A percentile compares a stretch with the other conserved stretches of the same genome.
phyloP scores from a whole-genome alignment of 1,140 invertebrate species.

The Drosophila serrata region DNA sequence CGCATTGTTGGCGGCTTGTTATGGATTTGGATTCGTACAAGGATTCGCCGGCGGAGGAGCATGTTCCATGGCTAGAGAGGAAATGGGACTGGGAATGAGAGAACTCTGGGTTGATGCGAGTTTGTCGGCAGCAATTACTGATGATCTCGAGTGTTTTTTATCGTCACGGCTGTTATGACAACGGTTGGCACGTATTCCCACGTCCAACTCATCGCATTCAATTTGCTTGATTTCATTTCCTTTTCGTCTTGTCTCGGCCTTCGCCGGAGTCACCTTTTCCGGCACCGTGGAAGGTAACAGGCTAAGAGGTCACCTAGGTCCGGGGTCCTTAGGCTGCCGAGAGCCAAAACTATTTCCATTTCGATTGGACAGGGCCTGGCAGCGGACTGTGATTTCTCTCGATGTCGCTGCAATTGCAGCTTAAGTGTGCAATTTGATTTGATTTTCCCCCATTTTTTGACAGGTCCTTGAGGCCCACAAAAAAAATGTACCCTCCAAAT shows the following conservation, averaged over 20 bases:
- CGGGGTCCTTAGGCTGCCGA: conserved; percentile 25
- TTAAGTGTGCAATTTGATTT: conserved; percentile 82
- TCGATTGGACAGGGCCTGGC: conserved; percentile 34
- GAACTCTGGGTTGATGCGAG: conserved; percentile 44
- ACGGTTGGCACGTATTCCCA: conserved; percentile 80
- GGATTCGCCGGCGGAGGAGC: conserved; percentile 35
- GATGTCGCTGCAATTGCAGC: conserved; percentile 67
- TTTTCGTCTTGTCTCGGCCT: conserved; percentile 35
- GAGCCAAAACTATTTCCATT: conserved; percentile 45
- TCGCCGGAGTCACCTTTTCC: conserved; percentile 5
- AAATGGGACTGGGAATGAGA: background rate
- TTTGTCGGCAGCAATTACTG: conserved; percentile 79
- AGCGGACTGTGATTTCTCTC: conserved; percentile 65
- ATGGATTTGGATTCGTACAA: conserved; percentile 39
- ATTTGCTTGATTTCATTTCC: conserved; percentile 81
- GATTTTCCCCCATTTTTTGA: conserved; percentile 67
- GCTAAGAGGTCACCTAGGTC: conserved; percentile 1
- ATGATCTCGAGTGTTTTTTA: conserved; percentile 79
- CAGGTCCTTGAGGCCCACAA: conserved; percentile 54
- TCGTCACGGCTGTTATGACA: conserved; percentile 60
- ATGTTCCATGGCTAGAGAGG: conserved; percentile 23
- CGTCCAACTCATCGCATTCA: conserved; percentile 79
- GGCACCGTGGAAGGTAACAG: background rate
- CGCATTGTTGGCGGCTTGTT: conserved; percentile 54
- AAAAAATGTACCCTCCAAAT: conserved; percentile 63